phyloP scores from a whole-genome alignment of 1,140 invertebrate species.

The Lepidurus couesii region DNA sequence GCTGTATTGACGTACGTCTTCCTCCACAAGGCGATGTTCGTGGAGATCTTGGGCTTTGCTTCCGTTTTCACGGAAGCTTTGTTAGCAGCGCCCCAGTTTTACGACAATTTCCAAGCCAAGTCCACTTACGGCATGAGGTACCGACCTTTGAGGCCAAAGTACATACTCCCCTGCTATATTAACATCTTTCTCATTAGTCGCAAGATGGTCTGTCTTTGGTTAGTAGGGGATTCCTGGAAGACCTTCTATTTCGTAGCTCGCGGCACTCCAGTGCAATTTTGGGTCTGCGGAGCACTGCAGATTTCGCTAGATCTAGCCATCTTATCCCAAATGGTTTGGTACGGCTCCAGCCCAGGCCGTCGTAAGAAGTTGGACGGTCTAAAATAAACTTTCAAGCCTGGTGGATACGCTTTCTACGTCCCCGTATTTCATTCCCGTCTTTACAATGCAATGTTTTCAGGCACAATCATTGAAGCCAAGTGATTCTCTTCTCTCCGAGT shows the following conservation, averaged over 20 bases:
- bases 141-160: background rate
- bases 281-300: conserved; percentile 89
- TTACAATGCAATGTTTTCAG: background rate
- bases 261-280: conserved; percentile 88
- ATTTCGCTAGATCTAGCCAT: conserved; percentile 50
- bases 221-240: conserved; percentile 82
- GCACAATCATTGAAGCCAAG: background rate
- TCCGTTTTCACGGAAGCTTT: conserved; percentile 95
- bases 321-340: conserved; percentile 33
- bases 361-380: conserved; percentile 30
- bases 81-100: conserved; percentile 87
- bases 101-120: conserved; percentile 79
- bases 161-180: background rate
- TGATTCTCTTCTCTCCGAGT: background rate
- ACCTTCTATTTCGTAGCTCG: conserved; percentile 90
- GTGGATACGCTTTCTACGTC: background rate
- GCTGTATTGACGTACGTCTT: conserved; percentile 83
- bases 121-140: conserved; percentile 97
- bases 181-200: conserved; percentile 46
- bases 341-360: conserved; percentile 30
- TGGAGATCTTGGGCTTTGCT: conserved; percentile 84
- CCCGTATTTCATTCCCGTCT: background rate
- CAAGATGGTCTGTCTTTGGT: conserved; percentile 80
- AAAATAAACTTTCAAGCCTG: background rate
- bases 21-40: conserved; percentile 69